phyloP scores from a whole-genome alignment of 2,797 vertebrate species.

The Hippoglossus hippoglossus region DNA sequence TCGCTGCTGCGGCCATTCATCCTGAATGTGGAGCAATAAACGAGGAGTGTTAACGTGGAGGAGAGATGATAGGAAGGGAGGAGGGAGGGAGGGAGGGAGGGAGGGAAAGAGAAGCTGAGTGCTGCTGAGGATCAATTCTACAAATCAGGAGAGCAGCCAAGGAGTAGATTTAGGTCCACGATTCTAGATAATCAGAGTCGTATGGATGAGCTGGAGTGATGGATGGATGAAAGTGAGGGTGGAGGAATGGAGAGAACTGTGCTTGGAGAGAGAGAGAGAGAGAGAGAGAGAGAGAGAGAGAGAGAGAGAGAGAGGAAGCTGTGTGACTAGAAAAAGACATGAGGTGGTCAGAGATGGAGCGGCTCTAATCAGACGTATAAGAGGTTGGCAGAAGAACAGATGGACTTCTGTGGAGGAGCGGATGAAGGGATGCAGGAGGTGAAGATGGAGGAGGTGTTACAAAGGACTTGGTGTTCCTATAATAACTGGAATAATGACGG shows the following conservation, averaged over 20 bases:
- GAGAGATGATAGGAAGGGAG: neutral
- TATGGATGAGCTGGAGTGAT: no score
- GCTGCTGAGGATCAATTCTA: neutral
- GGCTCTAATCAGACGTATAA: conserved; percentile 1
- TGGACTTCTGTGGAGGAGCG: conserved; percentile 1
- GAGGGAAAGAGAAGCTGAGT: neutral
- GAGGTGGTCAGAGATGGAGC: neutral
- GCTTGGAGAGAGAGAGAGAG: neutral
- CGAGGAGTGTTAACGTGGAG: neutral
- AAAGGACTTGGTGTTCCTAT: neutral
- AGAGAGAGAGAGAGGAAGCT: neutral
- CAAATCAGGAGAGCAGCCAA: neutral
- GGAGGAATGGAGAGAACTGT: neutral
- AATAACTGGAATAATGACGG: no score
- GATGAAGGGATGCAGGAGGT: neutral
- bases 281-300: neutral
- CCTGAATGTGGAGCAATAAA: conserved; percentile 4
- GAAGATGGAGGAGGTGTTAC: neutral
- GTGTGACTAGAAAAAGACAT: neutral
- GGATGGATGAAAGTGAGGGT: neutral
- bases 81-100: conserved; percentile 1
- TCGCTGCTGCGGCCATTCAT: conserved; percentile 14
- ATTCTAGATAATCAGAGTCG: neutral
- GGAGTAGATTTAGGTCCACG: conserved; percentile 9
- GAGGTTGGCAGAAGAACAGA: neutral